Evolutionary conservation across 1,140 invertebrate genomes (phyloP), one percentile per base, ranked within the genome.

Genomic region (Pemphigus obesinymphae): DNA sequence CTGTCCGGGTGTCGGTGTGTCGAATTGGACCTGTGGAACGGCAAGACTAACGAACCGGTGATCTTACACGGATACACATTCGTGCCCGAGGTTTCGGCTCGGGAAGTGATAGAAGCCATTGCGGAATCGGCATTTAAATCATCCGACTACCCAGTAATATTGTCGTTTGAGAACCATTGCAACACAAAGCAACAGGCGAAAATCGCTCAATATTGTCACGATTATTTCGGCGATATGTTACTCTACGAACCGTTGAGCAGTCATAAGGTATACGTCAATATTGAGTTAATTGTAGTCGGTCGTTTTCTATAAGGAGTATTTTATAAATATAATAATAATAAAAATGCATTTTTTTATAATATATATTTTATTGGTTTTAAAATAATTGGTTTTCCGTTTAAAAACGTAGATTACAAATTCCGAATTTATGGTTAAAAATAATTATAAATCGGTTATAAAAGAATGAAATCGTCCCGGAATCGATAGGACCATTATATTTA

Each of bases 161-260:
- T 99, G 82, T 98, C 96, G 83, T 99, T 99, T 88, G 97, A 99
- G 90, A 99, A 99, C 88, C 97, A 99, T 88, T 99, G 97, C 88
- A 98, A 97, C 88, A 93, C 94, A 3, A 91, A 93, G 83, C 96
- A 98, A 87, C 93, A 96, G 88, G 96, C 96, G n/a, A 99, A 98
- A 89, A 98, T 99, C 85, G 97, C 97, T 20, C 93, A 96, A 86
- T 98, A 99, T 88, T 99, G 97, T 88, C 90, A 94, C 82, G 95
- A 97, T 84, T 95, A 95, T 85, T 98, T 99, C 88, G 97, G 96
- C 66, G 96, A 98, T 78, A 96, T 97, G 92, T 89, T 99, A 78
- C 89, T 99, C 43, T 95, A 96, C 84, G 90, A 91, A 84, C 94
- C 97, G 3, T 87, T 99, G 76, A 95, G 97, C 73, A 92, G 91